These are phyloP conservation scores for Xanthorhoe spadicearia DNA, from an alignment of 2,888 invertebrate genomes.

Conservation along the genomic window DNA sequence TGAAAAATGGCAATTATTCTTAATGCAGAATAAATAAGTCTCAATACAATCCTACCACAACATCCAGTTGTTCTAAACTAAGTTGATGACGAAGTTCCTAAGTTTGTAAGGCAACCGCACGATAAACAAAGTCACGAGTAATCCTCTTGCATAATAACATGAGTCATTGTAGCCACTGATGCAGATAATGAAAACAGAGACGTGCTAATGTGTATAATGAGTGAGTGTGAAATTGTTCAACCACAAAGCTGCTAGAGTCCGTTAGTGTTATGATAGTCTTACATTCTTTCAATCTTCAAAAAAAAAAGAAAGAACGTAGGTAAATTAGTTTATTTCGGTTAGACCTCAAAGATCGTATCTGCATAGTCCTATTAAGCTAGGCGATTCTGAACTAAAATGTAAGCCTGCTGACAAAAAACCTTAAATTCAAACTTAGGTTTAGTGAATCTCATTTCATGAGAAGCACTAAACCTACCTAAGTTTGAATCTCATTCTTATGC, in stretches of 20 bases:
- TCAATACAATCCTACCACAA: too few relatives aligned
- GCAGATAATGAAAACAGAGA: slow-evolving; percentile 32
- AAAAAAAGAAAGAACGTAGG: too few relatives aligned
- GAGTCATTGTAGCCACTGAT: slow-evolving; percentile 22
- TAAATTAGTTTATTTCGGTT: too few relatives aligned
- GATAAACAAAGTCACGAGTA: slow-evolving; percentile 4
- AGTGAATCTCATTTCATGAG: too few relatives aligned
- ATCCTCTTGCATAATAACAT: slow-evolving; percentile 21
- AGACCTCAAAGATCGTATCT: too few relatives aligned
- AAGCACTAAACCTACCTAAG: too few relatives aligned
- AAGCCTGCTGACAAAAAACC: too few relatives aligned
- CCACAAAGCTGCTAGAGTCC: slow-evolving; percentile 21
- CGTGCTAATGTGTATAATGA: slow-evolving; percentile 30
- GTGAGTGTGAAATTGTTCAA: slow-evolving; percentile 31
- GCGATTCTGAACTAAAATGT: too few relatives aligned
- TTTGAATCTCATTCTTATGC: too few relatives aligned
- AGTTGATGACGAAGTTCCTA: neutral
- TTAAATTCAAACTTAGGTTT: too few relatives aligned
- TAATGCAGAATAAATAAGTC: neutral
- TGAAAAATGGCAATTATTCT: neutral
- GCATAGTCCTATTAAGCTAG: too few relatives aligned
- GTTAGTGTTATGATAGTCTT: neutral
- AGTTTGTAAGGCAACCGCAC: neutral
- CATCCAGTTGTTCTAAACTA: neutral
- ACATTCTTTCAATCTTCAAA: neutral